phyloP scores from a whole-genome alignment of 2,113 vertebrate species.

The Cyphomyrus plagiostoma region DNA sequence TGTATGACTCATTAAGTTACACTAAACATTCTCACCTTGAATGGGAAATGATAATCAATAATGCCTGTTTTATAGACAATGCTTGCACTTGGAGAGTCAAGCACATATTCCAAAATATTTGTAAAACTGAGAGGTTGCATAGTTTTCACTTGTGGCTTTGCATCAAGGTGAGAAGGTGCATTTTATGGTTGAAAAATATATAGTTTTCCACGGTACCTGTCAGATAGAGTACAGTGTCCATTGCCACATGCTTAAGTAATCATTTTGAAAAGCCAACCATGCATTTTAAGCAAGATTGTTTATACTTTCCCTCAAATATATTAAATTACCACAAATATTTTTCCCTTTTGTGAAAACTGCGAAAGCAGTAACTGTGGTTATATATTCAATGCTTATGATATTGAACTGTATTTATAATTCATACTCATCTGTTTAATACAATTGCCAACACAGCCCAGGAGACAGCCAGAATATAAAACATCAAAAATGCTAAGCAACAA shows the following conservation, averaged over 20 bases:
- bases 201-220: constrained; percentile 40
- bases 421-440: not conserved
- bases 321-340: not conserved
- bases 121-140: constrained; percentile 64
- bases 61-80: constrained; percentile 50
- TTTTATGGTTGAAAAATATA: constrained; percentile 51
- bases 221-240: constrained; percentile 59
- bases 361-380: not conserved
- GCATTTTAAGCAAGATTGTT: not conserved
- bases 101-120: constrained; percentile 45
- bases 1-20: not conserved
- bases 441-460: not conserved
- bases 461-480: not conserved
- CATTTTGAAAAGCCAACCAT: constrained; percentile 53
- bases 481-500: not conserved
- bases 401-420: not conserved
- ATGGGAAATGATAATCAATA: constrained; percentile 33
- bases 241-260: constrained; percentile 47
- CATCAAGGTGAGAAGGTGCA: constrained; percentile 72
- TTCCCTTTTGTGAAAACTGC: not conserved
- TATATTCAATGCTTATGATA: not conserved
- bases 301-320: not conserved
- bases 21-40: constrained; percentile 70
- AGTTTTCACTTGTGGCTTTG: constrained; percentile 72
- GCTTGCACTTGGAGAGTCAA: constrained; percentile 37